Evolutionary conservation across 2,797 vertebrate genomes (phyloP).

Genomic region (Falco novaeseelandiae): DNA sequence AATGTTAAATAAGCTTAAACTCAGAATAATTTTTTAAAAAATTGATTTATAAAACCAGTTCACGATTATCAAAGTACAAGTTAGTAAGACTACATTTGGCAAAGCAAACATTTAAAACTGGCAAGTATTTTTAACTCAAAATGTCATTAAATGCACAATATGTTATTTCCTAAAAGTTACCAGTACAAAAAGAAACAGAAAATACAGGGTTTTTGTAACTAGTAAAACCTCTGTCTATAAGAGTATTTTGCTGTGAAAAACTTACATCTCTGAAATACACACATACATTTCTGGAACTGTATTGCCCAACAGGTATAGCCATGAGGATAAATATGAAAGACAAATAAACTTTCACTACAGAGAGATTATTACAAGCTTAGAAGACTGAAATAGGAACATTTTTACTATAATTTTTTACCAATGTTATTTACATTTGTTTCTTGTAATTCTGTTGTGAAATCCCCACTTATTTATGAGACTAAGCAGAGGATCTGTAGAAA

Average conservation of each 20-base stretch:
- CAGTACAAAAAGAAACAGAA: background rate
- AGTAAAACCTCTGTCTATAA: background rate
- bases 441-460: background rate
- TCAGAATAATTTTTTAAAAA: background rate
- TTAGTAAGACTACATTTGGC: background rate
- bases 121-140: background rate
- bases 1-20: background rate
- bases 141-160: background rate
- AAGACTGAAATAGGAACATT: background rate
- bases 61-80: background rate
- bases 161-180: background rate
- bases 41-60: background rate
- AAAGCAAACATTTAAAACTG: background rate
- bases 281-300: background rate
- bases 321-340: rapidly evolving
- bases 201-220: background rate
- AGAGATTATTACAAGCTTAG: no score
- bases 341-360: background rate
- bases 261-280: background rate
- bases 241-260: background rate
- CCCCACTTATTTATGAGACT: background rate
- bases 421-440: background rate
- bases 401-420: background rate
- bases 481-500: background rate
- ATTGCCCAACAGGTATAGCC: background rate